Percentiles rank a stretch among this genome's conserved stretches.
Conservation (phyloP, 2,797 vertebrate species). For the Anniella stebbinsi region DNA sequence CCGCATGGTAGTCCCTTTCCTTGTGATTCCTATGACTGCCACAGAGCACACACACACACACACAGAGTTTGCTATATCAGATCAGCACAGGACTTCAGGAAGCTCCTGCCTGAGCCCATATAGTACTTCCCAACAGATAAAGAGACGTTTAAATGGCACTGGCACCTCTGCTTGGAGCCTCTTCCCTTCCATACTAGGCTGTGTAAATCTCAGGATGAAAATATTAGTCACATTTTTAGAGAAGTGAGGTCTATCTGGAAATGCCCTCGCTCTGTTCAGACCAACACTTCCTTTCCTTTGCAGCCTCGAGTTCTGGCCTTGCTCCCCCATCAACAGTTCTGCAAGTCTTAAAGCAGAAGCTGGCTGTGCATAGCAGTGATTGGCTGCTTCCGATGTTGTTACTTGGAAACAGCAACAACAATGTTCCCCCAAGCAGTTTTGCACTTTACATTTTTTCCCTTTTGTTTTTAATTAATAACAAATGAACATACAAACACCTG, state of each 20-base stretch:
- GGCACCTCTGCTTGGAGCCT: no score
- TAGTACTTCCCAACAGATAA: neutral
- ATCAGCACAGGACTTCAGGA: neutral
- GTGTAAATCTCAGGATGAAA: neutral
- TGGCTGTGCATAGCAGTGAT: neutral
- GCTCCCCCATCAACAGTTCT: neutral
- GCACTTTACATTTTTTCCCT: neutral
- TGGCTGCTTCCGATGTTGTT: neutral
- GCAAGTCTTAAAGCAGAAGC: neutral
- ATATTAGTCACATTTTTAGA: neutral
- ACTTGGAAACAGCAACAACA: neutral
- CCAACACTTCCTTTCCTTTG: neutral
- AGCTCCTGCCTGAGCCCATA: neutral
- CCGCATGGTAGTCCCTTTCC: neutral
- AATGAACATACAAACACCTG: neutral
- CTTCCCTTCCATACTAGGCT: neutral
- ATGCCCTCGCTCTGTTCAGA: neutral
- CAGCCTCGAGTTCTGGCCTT: neutral
- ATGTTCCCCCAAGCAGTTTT: neutral
- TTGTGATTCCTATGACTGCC: neutral
- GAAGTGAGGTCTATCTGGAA: neutral
- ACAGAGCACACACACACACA: neutral
- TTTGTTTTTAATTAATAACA: neutral
- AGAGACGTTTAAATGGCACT: neutral
- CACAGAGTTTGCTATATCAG: neutral